Evolutionary conservation across 2,888 invertebrate species (phyloP).

Genomic region (Desoria tigrina): DNA sequence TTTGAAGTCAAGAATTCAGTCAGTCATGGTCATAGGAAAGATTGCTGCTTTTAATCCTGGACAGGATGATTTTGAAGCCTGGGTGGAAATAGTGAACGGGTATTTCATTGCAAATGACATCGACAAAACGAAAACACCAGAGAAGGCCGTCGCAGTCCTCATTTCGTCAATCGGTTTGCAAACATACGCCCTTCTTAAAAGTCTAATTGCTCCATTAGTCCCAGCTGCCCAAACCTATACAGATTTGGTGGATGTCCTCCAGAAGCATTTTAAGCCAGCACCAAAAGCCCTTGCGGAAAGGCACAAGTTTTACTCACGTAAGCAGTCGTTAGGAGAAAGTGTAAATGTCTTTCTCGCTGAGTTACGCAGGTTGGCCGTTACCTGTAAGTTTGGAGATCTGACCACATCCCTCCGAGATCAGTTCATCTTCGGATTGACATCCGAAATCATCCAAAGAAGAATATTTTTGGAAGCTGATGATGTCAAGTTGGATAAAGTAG

Average conservation of each 20-base stretch:
- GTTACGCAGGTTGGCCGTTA: constrained; percentile 19
- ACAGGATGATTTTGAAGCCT: constrained; percentile 11
- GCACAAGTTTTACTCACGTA: constrained; percentile 22
- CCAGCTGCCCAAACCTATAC: neutral
- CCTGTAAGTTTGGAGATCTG: constrained; percentile 24
- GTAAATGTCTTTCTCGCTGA: constrained; percentile 20
- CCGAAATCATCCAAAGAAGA: constrained; percentile 22
- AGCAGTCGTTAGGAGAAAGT: constrained; percentile 21
- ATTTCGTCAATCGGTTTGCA: neutral
- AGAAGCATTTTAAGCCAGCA: constrained; percentile 24
- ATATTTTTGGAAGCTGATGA: constrained; percentile 29
- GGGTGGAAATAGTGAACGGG: neutral
- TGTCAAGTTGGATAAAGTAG: constrained; percentile 21
- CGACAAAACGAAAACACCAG: neutral
- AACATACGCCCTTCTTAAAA: neutral
- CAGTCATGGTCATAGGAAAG: constrained; percentile 11
- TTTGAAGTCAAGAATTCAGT: neutral
- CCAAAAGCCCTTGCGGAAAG: constrained; percentile 33
- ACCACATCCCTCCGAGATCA: constrained; percentile 28
- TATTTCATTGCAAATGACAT: constrained; percentile 7
- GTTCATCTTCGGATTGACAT: constrained; percentile 27
- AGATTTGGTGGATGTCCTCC: neutral
- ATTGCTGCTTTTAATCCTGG: neutral
- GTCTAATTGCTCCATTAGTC: neutral
- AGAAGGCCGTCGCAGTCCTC: constrained; percentile 1